A percentile compares a stretch with the other conserved stretches of the same genome.
Conservation (phyloP, 2,113 vertebrate species). For the Burhinus oedicnemus region DNA sequence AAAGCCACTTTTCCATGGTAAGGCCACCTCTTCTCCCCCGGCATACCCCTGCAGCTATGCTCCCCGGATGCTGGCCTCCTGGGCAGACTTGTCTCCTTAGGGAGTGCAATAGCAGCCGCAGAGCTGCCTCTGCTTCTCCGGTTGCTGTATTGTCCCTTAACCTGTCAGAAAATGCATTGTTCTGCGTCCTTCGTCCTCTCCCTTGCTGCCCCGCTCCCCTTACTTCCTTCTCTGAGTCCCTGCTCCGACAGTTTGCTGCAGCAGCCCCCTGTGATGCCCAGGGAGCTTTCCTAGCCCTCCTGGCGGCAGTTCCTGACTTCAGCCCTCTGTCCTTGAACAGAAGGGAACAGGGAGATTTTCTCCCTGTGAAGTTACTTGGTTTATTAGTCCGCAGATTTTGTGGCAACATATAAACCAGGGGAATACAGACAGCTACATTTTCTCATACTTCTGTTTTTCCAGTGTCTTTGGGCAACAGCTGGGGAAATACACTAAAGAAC, state of each 20-base stretch:
- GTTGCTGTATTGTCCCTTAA: background rate
- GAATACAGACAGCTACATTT: background rate
- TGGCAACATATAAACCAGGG: background rate
- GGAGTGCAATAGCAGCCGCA: background rate
- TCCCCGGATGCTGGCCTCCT: background rate
- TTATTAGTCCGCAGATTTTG: background rate
- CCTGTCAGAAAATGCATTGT: background rate
- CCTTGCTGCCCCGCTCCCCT: accelerated
- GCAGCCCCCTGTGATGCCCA: background rate
- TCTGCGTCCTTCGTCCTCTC: background rate
- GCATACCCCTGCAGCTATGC: background rate
- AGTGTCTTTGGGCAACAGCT: background rate
- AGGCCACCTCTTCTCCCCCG: background rate
- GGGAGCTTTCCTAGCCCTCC: background rate
- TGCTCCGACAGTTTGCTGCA: accelerated
- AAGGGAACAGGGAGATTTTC: background rate
- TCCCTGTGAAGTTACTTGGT: background rate
- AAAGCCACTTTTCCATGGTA: background rate
- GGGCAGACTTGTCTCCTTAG: accelerated
- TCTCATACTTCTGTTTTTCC: background rate
- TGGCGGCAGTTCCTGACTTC: background rate
- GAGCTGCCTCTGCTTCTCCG: background rate
- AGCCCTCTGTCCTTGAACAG: background rate
- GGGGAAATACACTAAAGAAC: background rate
- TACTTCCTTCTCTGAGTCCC: no score